Evolutionary conservation across 1,140 invertebrate species (phyloP), one percentile per base, ranked within the genome.

Genomic region (Harpegnathos saltator): DNA sequence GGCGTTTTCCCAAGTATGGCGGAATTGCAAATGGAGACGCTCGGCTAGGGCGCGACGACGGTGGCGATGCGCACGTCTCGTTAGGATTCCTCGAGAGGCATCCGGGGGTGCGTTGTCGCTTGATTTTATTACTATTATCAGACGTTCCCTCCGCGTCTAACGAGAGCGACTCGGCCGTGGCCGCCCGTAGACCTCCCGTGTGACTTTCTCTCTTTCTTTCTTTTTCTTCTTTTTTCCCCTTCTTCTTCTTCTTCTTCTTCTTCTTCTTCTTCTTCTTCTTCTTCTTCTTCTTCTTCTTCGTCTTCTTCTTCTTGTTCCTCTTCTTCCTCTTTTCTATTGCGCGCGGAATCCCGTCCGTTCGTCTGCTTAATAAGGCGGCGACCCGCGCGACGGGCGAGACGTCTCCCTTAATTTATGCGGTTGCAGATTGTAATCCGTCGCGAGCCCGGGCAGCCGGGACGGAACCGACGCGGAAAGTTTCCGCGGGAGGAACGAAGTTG

Each of bases 11-110:
- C 19, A 69, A 80, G 65, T 80, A 80, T 58, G 71, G 50, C 52
- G 24, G 75, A 80, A 80, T 80, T 80, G 75, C 75, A 80, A 80
- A 80, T 71, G 65, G 75, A 78, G 75, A 78, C 22, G n/a, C n/a
- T n/a, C n/a, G n/a, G n/a, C n/a, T n/a, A n/a, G n/a, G n/a, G n/a
- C n/a, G n/a, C n/a, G n/a, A n/a, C n/a, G n/a, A n/a, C 5, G 29
- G 29, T 3, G 29, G 5, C 29, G 65, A 19, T 1, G 22, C 22
- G 22, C 24, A 19, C 75, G 68, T 71, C 75, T 78, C 75, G 65
- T 80, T 80, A 80, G 75, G 65, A 80, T 80, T 71, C 54, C 75
- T 80, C 52, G 75, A 29, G 75, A 71, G 75, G 65, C 52, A 71
- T 58, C 75, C 71, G 69, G n/a, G 69, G 38, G 75, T 78, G 71